Evolutionary conservation across 2,797 vertebrate species (phyloP), one percentile per base, ranked within the genome.

Genomic region (Percopsis omiscomaycus): DNA sequence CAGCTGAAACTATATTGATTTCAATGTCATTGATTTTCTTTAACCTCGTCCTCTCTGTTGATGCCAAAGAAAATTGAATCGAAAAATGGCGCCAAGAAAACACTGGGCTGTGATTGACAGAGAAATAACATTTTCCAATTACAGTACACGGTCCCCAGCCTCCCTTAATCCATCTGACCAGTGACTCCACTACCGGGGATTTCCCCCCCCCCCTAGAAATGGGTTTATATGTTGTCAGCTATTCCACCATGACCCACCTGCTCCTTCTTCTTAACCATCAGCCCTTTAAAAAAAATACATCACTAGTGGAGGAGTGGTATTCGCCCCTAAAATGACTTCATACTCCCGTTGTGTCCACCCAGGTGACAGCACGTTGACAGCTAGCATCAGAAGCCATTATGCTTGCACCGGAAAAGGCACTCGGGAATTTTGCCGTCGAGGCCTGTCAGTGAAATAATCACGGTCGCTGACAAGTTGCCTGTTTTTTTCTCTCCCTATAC

Each of bases 321-420:
- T 59, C 59, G 64, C 80, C 73, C 78, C 59, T 42, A 68, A 64
- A 83, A 85, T 73, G 66, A 74, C 75, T 84, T 77, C 79, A 51
- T 70, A 44, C 77, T 80, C 77, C 70, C 64, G 46, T 29, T 55
- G 57, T 77, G 72, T 82, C 76, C 32, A 27, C 37, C 60, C 69
- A 61, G 61, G 68, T 78, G 78, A 74, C 69, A 55, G 79, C 72
- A 10, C 57, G 12, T 64, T 84, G 85, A 88, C 86, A 84, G 82
- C 74, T 49, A 73, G 77, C 83, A 86, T 91, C 85, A 86, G 77
- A 81, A 69, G 86, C 83, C 77, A 88, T 90, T 84, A 89, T 61
- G 81, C 86, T 69, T 82, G 53, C 54, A 53, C 73, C n/a, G 60
- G 54, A 73, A 73, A 63, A 71, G 66, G 67, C 62, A 69, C 66